These are phyloP conservation scores for Cephalophus harveyi DNA, from an alignment of 2,113 vertebrate genomes.

Conservation along the genomic window DNA sequence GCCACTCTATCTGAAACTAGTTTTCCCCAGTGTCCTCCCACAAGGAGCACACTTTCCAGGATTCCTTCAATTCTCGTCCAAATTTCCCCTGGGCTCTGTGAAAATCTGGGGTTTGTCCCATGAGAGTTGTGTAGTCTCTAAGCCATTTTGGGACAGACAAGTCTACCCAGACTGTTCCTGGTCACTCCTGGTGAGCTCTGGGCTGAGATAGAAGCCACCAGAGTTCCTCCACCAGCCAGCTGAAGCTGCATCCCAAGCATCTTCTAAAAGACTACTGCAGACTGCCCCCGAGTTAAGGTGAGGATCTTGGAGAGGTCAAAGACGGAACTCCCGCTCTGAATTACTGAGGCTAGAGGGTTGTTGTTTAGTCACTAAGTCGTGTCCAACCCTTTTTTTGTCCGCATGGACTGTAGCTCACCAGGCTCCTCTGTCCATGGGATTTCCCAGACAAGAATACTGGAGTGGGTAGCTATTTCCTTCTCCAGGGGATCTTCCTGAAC, in stretches of 20 bases:
- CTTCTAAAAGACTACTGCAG: not conserved
- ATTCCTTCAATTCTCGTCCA: not conserved
- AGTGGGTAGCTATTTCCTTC: not conserved
- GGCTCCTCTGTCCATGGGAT: not conserved
- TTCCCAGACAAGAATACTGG: not conserved
- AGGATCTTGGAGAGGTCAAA: not conserved
- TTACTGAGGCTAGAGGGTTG: not conserved
- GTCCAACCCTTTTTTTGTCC: not conserved
- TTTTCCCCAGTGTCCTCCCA: not conserved
- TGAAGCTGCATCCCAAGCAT: not conserved
- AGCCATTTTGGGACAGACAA: not conserved
- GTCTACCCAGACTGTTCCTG: not conserved
- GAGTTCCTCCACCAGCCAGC: not conserved
- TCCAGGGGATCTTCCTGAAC: not conserved
- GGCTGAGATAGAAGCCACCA: not conserved
- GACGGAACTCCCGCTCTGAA: not conserved
- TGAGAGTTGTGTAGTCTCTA: not conserved
- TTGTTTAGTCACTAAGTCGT: not conserved
- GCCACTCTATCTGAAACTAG: not conserved
- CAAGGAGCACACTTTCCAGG: not conserved
- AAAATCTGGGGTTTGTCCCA: not conserved
- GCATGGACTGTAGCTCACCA: not conserved
- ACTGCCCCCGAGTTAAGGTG: not conserved
- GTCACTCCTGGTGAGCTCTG: not conserved
- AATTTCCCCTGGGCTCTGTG: not conserved